Conservation (phyloP, 2,888 invertebrate species). For the Pogonocherus hispidulus region DNA sequence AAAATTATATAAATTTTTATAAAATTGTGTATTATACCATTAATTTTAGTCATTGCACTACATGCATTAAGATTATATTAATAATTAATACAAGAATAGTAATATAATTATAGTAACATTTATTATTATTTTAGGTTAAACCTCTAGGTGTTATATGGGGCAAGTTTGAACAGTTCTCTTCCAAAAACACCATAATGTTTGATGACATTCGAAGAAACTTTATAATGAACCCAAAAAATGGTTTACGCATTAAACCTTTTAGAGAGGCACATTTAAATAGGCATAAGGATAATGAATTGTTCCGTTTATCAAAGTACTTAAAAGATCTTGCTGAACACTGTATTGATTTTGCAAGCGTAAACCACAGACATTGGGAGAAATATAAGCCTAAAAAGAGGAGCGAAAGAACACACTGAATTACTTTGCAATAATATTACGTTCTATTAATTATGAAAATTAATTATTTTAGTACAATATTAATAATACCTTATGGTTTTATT, state of each 20-base stretch:
- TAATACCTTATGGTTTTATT: not conserved
- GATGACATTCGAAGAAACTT: slow-evolving; percentile 97
- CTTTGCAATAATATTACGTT: not conserved
- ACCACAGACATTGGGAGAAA: slow-evolving; percentile 94
- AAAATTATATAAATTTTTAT: no score
- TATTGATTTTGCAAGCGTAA: slow-evolving; percentile 86
- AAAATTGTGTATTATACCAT: no score
- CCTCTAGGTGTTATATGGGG: slow-evolving; percentile 98
- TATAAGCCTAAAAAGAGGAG: slow-evolving; percentile 71
- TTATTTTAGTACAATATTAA: slow-evolving; percentile 21
- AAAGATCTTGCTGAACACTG: slow-evolving; percentile 84
- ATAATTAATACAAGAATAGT: not conserved
- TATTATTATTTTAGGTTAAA: slow-evolving; percentile 78
- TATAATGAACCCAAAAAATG: slow-evolving; percentile 96
- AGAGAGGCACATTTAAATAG: slow-evolving; percentile 92
- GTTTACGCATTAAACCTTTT: slow-evolving; percentile 91
- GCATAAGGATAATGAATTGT: slow-evolving; percentile 84
- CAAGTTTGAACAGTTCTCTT: slow-evolving; percentile 88
- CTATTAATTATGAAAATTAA: slow-evolving; percentile 5
- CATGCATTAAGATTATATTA: no score
- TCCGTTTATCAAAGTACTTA: slow-evolving; percentile 85
- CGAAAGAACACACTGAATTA: slow-evolving; percentile 25
- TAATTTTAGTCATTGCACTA: no score
- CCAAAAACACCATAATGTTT: slow-evolving; percentile 97
- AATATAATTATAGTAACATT: not conserved